A percentile compares a stretch with the other conserved stretches of the same genome.
Conservation (phyloP, 2,888 invertebrate species). For the Fragum whitleyi region DNA sequence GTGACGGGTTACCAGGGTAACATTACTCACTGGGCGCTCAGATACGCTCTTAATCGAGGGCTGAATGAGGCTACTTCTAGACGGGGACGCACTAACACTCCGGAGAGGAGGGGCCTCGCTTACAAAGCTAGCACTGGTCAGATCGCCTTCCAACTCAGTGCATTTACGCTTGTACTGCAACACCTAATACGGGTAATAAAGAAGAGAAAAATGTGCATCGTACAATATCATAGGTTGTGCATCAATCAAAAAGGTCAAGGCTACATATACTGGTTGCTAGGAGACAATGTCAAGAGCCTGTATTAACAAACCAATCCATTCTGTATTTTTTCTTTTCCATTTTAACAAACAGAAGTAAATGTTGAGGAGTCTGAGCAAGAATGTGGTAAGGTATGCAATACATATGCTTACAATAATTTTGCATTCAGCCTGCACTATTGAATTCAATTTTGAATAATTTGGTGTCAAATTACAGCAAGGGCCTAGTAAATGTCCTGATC, state of each 20-base stretch:
- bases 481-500: too few species aligned
- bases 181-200: slow-evolving; percentile 85
- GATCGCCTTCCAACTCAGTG: slow-evolving; percentile 89
- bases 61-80: slow-evolving; percentile 10
- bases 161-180: slow-evolving; percentile 97
- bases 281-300: background rate
- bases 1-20: slow-evolving; percentile 25
- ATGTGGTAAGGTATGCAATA: too few species aligned
- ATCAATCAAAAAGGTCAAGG: background rate
- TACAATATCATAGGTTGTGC: slow-evolving; percentile 5
- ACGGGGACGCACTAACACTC: slow-evolving; percentile 8
- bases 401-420: too few species aligned
- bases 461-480: too few species aligned
- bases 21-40: slow-evolving; percentile 40
- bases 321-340: too few species aligned
- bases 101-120: background rate
- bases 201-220: slow-evolving; percentile 33
- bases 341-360: too few species aligned
- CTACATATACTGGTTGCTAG: slow-evolving; percentile 7
- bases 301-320: too few species aligned
- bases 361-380: too few species aligned
- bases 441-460: too few species aligned
- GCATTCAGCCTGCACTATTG: too few species aligned
- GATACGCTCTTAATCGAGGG: background rate
- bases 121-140: slow-evolving; percentile 13